A percentile compares a stretch with the other conserved stretches of the same genome.
These are phyloP conservation scores for Mesoligia furuncula DNA, from an alignment of 2,888 invertebrate genomes.

Conservation along the genomic window DNA sequence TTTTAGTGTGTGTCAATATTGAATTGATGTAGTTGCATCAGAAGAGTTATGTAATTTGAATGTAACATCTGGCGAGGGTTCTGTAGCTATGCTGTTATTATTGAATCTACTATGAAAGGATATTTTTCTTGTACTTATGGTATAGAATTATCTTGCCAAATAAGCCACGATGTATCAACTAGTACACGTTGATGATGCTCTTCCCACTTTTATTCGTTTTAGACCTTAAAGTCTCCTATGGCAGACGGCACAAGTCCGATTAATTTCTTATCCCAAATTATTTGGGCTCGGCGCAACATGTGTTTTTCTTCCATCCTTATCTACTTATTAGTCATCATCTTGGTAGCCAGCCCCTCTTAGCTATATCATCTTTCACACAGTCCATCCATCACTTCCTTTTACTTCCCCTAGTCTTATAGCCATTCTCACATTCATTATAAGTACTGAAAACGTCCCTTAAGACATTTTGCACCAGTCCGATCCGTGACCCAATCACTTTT, in stretches of 20 bases:
- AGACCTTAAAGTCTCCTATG: neutral
- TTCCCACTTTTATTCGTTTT: neutral
- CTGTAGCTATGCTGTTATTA: neutral
- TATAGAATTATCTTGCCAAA: neutral
- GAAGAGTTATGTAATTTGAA: constrained; percentile 15
- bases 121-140: neutral
- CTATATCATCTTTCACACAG: neutral
- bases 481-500: neutral
- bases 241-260: neutral
- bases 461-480: neutral
- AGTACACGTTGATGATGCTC: too few species aligned
- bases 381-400: neutral
- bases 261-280: neutral
- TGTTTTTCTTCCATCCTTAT: neutral
- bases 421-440: neutral
- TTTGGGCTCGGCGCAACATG: neutral
- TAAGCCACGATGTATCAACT: neutral
- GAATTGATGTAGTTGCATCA: constrained; percentile 36
- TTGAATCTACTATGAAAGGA: neutral
- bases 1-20: constrained; percentile 51
- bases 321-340: neutral
- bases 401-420: neutral
- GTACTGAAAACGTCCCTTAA: neutral
- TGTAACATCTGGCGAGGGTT: constrained; percentile 6
- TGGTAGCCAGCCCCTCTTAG: neutral